Conservation (phyloP, 2,888 invertebrate species). For the Trypoxylon attenuatum region DNA sequence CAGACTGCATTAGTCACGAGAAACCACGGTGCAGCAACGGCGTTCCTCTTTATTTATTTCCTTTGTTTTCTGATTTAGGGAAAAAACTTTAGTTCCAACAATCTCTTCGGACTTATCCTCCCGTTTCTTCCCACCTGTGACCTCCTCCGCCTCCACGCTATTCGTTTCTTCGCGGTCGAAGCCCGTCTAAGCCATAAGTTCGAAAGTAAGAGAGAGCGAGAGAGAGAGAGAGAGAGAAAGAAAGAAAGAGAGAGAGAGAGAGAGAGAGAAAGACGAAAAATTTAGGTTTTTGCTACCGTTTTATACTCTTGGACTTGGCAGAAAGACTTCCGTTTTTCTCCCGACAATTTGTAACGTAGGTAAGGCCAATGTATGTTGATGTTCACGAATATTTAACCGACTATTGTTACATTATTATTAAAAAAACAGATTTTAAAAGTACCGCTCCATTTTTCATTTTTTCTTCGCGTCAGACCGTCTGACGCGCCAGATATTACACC, state of each 20-base stretch:
- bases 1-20: slow-evolving; percentile 52
- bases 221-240: not conserved
- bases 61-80: too few species aligned
- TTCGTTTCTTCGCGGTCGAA: too few species aligned
- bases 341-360: slow-evolving; percentile 54
- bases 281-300: slow-evolving; percentile 52
- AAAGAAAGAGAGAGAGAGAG: not conserved
- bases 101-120: too few species aligned
- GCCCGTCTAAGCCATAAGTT: too few species aligned
- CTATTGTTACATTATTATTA: slow-evolving; percentile 58
- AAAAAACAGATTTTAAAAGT: slow-evolving; percentile 53
- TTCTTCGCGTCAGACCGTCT: too few species aligned
- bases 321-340: slow-evolving; percentile 49
- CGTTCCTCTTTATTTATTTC: too few species aligned
- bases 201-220: not conserved
- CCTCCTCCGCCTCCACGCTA: too few species aligned
- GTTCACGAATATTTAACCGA: slow-evolving; percentile 53
- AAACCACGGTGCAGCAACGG: too few species aligned
- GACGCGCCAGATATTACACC: too few species aligned
- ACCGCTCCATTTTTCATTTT: slow-evolving; percentile 55
- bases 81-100: too few species aligned
- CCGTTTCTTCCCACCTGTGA: too few species aligned
- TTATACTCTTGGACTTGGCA: slow-evolving; percentile 50
- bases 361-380: slow-evolving; percentile 56
- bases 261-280: slow-evolving; percentile 11